phyloP scores from a whole-genome alignment of 2,888 invertebrate species.

The Balanococcus diminutus region DNA sequence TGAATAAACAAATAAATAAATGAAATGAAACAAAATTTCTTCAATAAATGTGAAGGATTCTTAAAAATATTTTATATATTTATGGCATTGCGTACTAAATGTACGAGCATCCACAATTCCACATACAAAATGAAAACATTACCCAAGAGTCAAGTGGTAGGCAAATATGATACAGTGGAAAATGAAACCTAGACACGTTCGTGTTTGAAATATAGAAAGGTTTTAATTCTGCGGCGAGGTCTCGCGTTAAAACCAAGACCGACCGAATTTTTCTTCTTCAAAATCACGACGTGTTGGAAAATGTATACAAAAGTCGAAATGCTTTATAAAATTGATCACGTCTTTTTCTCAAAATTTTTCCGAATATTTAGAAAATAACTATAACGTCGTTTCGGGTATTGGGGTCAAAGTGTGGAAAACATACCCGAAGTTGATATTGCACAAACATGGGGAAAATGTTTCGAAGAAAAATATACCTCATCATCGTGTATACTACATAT shows the following conservation, averaged over 20 bases:
- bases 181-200: not conserved
- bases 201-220: not conserved
- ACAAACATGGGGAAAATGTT: not conserved
- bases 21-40: too few species aligned
- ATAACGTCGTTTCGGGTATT: not conserved
- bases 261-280: not conserved
- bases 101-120: too few species aligned
- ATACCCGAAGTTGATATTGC: not conserved
- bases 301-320: not conserved
- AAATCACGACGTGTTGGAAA: not conserved
- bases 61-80: too few species aligned
- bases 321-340: slow-evolving; percentile 1
- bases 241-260: not conserved
- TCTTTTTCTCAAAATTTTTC: not conserved
- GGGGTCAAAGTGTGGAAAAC: not conserved
- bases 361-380: not conserved
- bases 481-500: not conserved
- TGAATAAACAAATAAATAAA: too few species aligned
- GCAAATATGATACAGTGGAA: not conserved
- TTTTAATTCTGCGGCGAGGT: not conserved
- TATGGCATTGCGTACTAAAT: too few species aligned
- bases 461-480: not conserved
- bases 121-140: too few species aligned
- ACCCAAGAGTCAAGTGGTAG: not conserved
- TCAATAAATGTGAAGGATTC: too few species aligned